phyloP scores from a whole-genome alignment of 2,797 vertebrate genomes.

The Schizopygopsis malacanthus region DNA sequence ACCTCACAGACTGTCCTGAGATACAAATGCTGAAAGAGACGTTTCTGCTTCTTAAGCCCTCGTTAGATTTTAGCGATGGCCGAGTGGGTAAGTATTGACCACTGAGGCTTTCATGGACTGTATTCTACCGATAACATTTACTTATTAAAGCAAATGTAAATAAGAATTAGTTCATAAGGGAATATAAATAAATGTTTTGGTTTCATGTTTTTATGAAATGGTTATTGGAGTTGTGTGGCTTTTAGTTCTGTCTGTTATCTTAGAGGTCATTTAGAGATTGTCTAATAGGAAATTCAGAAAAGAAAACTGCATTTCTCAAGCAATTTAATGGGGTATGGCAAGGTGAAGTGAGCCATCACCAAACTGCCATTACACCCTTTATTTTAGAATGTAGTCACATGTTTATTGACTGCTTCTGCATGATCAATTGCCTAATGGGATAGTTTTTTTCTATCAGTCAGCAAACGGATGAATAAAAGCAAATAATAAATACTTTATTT shows the following conservation, averaged over 20 bases:
- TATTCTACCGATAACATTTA: background rate
- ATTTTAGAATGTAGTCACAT: background rate
- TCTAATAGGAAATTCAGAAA: background rate
- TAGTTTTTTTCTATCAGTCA: too few relatives aligned
- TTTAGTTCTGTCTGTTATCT: background rate
- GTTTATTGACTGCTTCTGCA: background rate
- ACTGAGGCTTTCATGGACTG: background rate
- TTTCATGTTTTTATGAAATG: background rate
- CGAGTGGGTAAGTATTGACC: conserved; percentile 73
- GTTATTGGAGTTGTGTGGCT: background rate
- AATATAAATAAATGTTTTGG: background rate
- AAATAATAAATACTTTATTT: too few relatives aligned
- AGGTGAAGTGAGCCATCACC: background rate
- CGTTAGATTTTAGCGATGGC: conserved; percentile 71
- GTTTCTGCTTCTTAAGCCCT: conserved; percentile 79
- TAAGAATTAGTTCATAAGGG: background rate
- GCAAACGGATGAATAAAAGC: too few relatives aligned
- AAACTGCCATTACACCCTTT: background rate
- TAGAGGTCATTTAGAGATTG: background rate
- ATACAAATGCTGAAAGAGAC: conserved; percentile 76
- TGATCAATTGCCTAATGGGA: background rate
- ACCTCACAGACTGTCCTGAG: conserved; percentile 73
- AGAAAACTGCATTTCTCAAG: background rate
- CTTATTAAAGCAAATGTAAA: conserved; percentile 9
- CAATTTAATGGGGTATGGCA: background rate